Evolutionary conservation across 2,113 vertebrate species (phyloP), one percentile per base, ranked within the genome.

Genomic region (Lampris incognitus): DNA sequence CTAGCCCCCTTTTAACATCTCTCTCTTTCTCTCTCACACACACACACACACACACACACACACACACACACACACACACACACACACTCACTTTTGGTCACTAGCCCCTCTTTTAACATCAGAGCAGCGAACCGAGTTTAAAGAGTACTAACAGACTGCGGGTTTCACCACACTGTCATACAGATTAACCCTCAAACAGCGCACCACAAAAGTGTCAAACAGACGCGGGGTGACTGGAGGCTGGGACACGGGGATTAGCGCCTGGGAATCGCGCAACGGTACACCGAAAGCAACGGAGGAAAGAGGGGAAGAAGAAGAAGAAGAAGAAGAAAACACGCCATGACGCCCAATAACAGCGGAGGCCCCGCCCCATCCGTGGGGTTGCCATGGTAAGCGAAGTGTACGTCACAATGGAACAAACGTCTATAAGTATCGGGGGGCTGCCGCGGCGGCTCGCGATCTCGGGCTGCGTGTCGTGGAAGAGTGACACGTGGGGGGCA

Each of bases 341-440:
- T 72, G 75, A 64, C 51, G 62, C 66, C 76, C 85, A 76, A 46
- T 81, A 69, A 82, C 72, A 69, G 69, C 69, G 71, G 61, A 85
- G 41, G 81, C 87, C 79, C 87, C 93, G 84, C 94, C 94, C 87
- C 76, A 54, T 88, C 70, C 86, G 87, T 88, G 87, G 70, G 68
- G 94, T 94, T 93, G 88, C 94, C 93, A 94, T 94, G 93, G 92
- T 88, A 84, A 94, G 83, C 36, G n/a, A 46, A 10, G 81, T 76
- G 82, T 81, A 95, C 94, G 94, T 95, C 94, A 95, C 87, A 51
- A 76, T 63, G 77, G 86, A 91, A 91, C 84, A 61, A 83, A 89
- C 88, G 75, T 85, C 81, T 94, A 94, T 93, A 94, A 94, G 90
- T 86, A 89, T 56, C 63, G 76, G 84, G 78, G 77, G 72, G 9